Evolutionary conservation across 2,113 vertebrate species (phyloP), one percentile per base, ranked within the genome.

Genomic region (Cephalophus harveyi): DNA sequence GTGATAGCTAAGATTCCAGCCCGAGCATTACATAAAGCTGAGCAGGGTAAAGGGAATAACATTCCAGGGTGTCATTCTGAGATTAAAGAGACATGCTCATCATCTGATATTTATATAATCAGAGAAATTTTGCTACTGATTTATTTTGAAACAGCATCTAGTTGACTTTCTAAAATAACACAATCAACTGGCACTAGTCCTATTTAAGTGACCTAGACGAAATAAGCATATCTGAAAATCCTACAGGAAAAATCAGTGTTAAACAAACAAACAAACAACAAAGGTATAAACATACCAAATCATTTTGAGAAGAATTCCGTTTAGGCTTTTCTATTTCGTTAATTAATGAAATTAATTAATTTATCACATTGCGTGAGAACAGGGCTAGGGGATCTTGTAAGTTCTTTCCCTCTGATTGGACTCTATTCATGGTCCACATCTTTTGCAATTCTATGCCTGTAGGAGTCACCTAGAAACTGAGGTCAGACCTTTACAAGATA

Each of bases 111-210:
- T 97, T 94, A 95, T 40, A 94, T 54, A 89, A 81, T 89, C 52
- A 84, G 71, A 91, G 78, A 91, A 97, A 95, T 23, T 9, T 87
- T 96, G 74, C 74, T 88, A 94, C 54, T 46, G 48, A 85, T 90
- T 95, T 95, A 96, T 89, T 97, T 91, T 92, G 46, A 96, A 71
- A 94, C 50, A 97, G 57, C 52, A 92, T 86, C 59, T 86, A 87
- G 93, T 57, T 91, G 86, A 55, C 43, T 95, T 93, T 94, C 91
- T 95, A 91, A 98, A 98, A 97, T 91, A 95, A 97, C 54, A 94
- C 67, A 64, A 67, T 59, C 74, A 87, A 54, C 28, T 86, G 81
- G 55, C n/a, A 52, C 12, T 64, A 54, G 78, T 62, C 60, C 74
- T 81, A 36, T 59, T 76, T 6, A 55, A 94, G 52, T 1, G 3